Base-by-base conservation (phyloP, 1,140 invertebrate species). In the Diploscapter pachys region DNA sequence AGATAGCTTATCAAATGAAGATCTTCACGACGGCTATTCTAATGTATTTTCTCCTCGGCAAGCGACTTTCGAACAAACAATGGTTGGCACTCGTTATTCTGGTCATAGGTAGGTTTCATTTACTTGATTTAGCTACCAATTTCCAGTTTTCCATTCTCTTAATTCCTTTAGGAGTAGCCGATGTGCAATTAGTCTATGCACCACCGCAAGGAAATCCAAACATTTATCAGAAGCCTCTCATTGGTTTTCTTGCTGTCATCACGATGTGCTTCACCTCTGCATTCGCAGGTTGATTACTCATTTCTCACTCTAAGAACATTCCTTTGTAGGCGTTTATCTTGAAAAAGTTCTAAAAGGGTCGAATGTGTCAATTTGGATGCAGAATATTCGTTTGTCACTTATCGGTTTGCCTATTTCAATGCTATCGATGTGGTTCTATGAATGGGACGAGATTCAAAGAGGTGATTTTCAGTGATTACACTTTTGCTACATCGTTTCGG, bases 251-350 rank as follows among this genome's bases (percentile, higher is more conserved):
- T 9, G 67, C 79, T 59, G 83, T 84, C 3, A 64, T 80, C 5
- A 75, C 66, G 11, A 84, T 85, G 83, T 85, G 83, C 63, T 81
- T 85, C 63, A 85, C 83, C n/a, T 84, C 82, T 4, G 82, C 83
- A 11, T 82, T 84, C 71, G 83, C 83, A 11, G 82, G 83, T 84
- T 3, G 53, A n/a, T 2, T 52, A 52, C n/a, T 50, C 64, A 61
- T 48, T 55, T 68, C 59, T 49, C 6, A 11, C n/a, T 66, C n/a
- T 49, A 49, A 52, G 5, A 54, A 53, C 31, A 64, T 56, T 61
- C 5, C 4, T 11, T 66, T 81, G 69, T 61, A 82, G 82, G 82
- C 51, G 84, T 85, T 53, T 85, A 85, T 61, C 56, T 84, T 63
- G 83, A 84, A 62, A 82, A 83, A 67, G 78, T 83, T 4, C 61